Evolutionary conservation across 2,888 invertebrate genomes (phyloP).

Genomic region (Dasypogon diadema): DNA sequence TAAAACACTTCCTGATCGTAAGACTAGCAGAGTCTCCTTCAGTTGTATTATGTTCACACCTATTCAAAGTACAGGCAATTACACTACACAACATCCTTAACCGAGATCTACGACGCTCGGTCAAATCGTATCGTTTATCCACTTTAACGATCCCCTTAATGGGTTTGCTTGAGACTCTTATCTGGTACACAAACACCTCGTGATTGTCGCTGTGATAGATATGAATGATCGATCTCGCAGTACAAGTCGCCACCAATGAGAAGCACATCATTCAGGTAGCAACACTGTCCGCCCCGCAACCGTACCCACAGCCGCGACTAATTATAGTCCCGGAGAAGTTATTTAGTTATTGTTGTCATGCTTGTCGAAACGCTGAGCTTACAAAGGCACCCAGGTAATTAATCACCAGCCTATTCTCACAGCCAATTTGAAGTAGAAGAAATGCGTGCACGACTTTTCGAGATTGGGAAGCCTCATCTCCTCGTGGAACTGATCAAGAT

Average conservation of each 20-base stretch:
- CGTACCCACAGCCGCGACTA: not conserved
- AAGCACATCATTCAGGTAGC: not conserved
- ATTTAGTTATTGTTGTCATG: conserved; percentile 48
- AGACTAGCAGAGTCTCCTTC: no score
- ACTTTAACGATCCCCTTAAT: conserved; percentile 1
- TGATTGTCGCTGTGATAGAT: conserved; percentile 39
- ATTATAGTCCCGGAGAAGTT: conserved; percentile 28
- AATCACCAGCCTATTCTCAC: conserved; percentile 54
- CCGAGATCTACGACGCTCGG: no score
- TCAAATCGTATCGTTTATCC: conserved; percentile 3
- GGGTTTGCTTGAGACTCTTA: not conserved
- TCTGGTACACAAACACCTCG: conserved; percentile 8
- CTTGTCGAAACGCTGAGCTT: conserved; percentile 44
- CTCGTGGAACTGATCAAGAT: not conserved
- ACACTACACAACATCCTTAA: no score
- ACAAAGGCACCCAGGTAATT: conserved; percentile 53
- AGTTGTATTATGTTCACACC: no score
- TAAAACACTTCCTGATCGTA: no score
- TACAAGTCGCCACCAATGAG: conserved; percentile 18
- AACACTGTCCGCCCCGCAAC: not conserved
- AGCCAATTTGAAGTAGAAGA: conserved; percentile 51
- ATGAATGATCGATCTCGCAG: conserved; percentile 44
- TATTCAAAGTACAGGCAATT: no score
- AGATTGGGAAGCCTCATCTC: conserved; percentile 22
- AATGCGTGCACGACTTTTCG: conserved; percentile 54